Evolutionary conservation across 37 sponge, comb jelly and placozoan genomes (phyloP).

Genomic region (Lycopodina hypogea): DNA sequence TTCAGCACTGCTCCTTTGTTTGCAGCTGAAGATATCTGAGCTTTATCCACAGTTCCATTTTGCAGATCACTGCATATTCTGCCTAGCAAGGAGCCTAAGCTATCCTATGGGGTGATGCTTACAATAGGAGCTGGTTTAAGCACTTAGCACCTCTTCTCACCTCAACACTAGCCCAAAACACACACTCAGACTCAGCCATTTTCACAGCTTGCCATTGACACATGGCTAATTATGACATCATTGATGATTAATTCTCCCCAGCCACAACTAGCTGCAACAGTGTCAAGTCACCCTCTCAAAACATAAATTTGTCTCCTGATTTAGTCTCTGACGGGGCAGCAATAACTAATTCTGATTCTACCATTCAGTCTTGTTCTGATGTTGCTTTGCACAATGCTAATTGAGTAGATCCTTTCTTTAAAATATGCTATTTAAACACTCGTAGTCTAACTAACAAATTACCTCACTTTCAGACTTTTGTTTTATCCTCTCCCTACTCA

Average conservation of each 20-base stretch:
- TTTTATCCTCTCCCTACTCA: background rate
- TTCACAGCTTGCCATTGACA: no score
- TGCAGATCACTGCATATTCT: background rate
- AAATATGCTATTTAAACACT: background rate
- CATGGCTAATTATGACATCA: no score
- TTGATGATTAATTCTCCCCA: background rate
- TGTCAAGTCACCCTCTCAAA: background rate
- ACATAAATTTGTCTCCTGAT: background rate
- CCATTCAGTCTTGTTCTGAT: background rate
- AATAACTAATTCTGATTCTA: background rate
- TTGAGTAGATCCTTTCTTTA: background rate
- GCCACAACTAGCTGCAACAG: no score
- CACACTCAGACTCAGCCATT: no score
- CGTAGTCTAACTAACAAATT: conserved; percentile 2
- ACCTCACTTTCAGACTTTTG: background rate
- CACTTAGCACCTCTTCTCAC: background rate
- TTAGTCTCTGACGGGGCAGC: background rate
- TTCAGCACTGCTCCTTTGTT: background rate
- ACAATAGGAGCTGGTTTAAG: background rate
- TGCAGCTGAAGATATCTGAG: background rate
- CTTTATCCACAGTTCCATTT: background rate
- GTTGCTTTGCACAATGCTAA: background rate
- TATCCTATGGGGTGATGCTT: background rate
- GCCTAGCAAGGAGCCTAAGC: background rate
- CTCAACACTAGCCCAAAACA: background rate